phyloP scores from a whole-genome alignment of 92 coral and sea anemone species.

The Palythoa heliodiscus region DNA sequence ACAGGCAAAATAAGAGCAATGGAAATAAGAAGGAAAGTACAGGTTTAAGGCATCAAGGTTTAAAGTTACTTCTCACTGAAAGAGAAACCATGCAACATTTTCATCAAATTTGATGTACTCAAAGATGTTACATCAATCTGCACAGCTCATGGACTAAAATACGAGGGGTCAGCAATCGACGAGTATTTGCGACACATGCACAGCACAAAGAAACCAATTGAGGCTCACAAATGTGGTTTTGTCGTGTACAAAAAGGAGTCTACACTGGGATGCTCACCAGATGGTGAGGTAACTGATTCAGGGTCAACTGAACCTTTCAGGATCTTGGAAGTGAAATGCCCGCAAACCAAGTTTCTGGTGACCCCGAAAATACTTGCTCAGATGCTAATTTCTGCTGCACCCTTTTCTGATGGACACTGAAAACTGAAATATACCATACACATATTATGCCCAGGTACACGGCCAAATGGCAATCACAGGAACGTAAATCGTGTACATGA shows the following conservation, averaged over 20 bases:
- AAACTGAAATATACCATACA: too few relatives aligned
- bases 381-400: too few relatives aligned
- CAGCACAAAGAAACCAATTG: conserved; percentile 15
- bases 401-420: too few relatives aligned
- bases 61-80: background rate
- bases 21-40: background rate
- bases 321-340: too few relatives aligned
- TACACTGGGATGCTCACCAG: too few relatives aligned
- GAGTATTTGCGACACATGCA: conserved; percentile 16
- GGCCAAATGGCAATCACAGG: too few relatives aligned
- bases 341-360: too few relatives aligned
- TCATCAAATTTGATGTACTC: background rate
- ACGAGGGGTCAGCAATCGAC: conserved; percentile 1
- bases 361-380: too few relatives aligned
- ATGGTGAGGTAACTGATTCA: too few relatives aligned
- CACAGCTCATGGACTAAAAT: conserved; percentile 2
- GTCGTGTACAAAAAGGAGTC: conserved; percentile 25
- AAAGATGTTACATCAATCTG: background rate
- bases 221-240: conserved; percentile 4
- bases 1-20: too few relatives aligned
- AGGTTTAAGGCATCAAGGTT: background rate
- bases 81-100: conserved; percentile 12
- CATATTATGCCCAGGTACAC: conserved; percentile 58
- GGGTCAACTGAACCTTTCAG: conserved; percentile 33
- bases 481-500: conserved; percentile 39